Percentiles rank a stretch among this genome's conserved stretches.
These are phyloP conservation scores for Forbesichthys agassizii DNA, from an alignment of 2,113 vertebrate species.

Conservation along the genomic window DNA sequence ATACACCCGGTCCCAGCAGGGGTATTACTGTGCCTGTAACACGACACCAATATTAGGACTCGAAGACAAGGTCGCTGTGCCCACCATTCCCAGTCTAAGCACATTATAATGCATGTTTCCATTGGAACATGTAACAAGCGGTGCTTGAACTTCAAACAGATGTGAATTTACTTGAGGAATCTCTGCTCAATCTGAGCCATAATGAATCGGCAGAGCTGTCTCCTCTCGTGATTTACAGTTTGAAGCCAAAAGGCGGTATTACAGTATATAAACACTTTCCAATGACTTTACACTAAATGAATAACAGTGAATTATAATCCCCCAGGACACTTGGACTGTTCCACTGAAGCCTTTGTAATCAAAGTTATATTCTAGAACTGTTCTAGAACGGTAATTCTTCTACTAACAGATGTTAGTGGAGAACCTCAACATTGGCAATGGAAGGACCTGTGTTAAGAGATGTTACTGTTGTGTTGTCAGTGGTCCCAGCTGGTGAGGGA, in stretches of 20 bases:
- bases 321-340: slow-evolving; percentile 51
- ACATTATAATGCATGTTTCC: slow-evolving; percentile 23
- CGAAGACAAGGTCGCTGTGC: slow-evolving; percentile 54
- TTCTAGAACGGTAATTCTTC: slow-evolving; percentile 3
- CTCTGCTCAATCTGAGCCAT: slow-evolving; percentile 27
- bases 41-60: slow-evolving; percentile 36
- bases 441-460: not conserved
- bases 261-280: not conserved
- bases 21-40: slow-evolving; percentile 56
- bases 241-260: slow-evolving; percentile 49
- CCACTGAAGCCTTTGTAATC: not conserved
- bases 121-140: slow-evolving; percentile 32
- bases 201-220: slow-evolving; percentile 48
- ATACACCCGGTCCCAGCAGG: slow-evolving; percentile 42
- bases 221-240: slow-evolving; percentile 33
- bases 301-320: slow-evolving; percentile 43
- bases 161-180: slow-evolving; percentile 42
- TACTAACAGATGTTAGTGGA: not conserved
- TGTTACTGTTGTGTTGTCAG: not conserved
- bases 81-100: slow-evolving; percentile 37
- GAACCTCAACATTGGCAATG: not conserved
- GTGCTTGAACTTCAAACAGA: slow-evolving; percentile 51
- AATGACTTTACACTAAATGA: slow-evolving; percentile 21
- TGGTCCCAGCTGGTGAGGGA: no score
- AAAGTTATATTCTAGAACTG: not conserved